Conservation (phyloP, 2,888 invertebrate genomes). For the Malthinus flaveolus region DNA sequence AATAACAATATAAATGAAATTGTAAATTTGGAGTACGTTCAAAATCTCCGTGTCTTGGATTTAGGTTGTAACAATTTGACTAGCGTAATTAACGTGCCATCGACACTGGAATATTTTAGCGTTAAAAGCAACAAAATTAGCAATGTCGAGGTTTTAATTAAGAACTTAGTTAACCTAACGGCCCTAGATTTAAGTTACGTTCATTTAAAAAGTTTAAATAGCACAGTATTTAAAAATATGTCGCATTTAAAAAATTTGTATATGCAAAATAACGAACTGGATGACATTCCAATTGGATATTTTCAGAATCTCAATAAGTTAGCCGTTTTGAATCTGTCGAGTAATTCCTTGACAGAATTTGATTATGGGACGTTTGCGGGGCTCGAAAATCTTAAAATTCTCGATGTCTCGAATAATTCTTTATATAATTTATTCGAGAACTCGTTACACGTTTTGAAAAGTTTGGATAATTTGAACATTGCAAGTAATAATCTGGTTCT, state of each 20-base stretch:
- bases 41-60: neutral
- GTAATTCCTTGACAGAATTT: neutral
- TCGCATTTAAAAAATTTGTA: neutral
- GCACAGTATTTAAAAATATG: neutral
- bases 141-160: neutral
- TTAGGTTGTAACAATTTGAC: constrained; percentile 4
- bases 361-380: constrained; percentile 2
- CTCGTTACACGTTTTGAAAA: neutral
- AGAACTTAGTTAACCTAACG: neutral
- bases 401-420: constrained; percentile 9
- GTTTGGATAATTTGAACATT: constrained; percentile 1
- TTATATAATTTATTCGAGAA: neutral
- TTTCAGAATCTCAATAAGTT: neutral
- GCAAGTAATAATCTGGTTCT: neutral
- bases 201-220: neutral
- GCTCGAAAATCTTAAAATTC: neutral
- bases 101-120: neutral
- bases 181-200: constrained; percentile 4
- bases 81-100: neutral
- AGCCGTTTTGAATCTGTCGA: neutral
- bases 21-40: neutral
- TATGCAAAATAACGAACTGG: constrained; percentile 5
- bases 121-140: neutral
- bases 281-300: neutral
- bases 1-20: neutral